Conservation (phyloP, 2,888 invertebrate species). For the Stictocephala bisonia region DNA sequence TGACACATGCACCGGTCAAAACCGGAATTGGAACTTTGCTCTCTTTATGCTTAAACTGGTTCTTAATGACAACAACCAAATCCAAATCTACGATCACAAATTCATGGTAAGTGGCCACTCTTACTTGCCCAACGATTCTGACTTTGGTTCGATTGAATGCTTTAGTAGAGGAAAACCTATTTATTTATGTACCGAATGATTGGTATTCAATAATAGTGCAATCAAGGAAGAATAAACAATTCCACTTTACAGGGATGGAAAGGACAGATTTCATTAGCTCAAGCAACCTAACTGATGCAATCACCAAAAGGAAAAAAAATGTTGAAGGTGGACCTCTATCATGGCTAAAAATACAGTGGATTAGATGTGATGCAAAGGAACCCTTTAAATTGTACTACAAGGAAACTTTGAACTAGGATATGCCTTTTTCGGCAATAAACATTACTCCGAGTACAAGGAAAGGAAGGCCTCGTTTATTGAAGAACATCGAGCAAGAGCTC, state of each 20-base stretch:
- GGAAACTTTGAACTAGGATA: not conserved
- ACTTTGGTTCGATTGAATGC: slow-evolving; percentile 31
- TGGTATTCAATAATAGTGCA: slow-evolving; percentile 27
- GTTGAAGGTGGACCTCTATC: not conserved
- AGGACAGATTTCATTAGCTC: slow-evolving; percentile 17
- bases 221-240: slow-evolving; percentile 34
- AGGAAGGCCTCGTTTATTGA: not conserved
- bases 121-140: slow-evolving; percentile 41
- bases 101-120: slow-evolving; percentile 42
- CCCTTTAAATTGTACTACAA: not conserved
- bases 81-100: slow-evolving; percentile 36
- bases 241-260: slow-evolving; percentile 22
- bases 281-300: slow-evolving; percentile 18
- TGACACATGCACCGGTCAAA: slow-evolving; percentile 37
- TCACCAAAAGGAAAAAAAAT: slow-evolving; percentile 34
- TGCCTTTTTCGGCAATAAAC: not conserved
- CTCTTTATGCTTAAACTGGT: slow-evolving; percentile 17
- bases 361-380: not conserved
- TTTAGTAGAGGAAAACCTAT: slow-evolving; percentile 17
- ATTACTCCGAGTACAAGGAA: not conserved
- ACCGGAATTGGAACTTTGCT: slow-evolving; percentile 32
- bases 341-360: slow-evolving; percentile 44
- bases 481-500: not conserved
- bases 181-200: slow-evolving; percentile 26
- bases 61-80: slow-evolving; percentile 12